phyloP scores from a whole-genome alignment of 1,140 invertebrate genomes.

The Melipona quadrifasciata region DNA sequence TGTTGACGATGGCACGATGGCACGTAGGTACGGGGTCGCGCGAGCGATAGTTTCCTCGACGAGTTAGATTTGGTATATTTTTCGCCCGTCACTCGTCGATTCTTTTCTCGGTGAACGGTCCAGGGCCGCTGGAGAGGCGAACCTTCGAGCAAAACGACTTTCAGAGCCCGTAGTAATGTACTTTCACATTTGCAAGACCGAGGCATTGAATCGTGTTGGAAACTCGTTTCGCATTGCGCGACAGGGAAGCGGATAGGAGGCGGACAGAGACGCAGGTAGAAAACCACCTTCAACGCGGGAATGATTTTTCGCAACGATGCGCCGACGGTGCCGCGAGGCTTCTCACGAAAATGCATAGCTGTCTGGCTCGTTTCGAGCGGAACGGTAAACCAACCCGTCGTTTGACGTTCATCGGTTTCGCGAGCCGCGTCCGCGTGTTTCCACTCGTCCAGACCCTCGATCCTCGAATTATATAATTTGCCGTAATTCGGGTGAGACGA shows the following conservation, averaged over 20 bases:
- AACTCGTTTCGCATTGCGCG: constrained; percentile 58
- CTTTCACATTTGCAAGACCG: constrained; percentile 69
- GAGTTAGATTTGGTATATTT: constrained; percentile 12
- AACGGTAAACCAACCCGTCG: background rate
- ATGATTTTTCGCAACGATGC: constrained; percentile 43
- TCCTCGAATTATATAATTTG: background rate
- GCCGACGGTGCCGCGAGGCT: constrained; percentile 1
- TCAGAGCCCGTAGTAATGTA: constrained; percentile 66
- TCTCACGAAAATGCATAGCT: constrained; percentile 41
- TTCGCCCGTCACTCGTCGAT: constrained; percentile 38
- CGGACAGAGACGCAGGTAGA: background rate
- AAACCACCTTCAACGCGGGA: constrained; percentile 16
- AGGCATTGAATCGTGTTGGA: constrained; percentile 65
- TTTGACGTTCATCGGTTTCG: constrained; percentile 13
- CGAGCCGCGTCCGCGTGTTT: background rate
- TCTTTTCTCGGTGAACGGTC: constrained; percentile 61
- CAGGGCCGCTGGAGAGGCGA: constrained; percentile 64
- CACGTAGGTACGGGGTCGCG: no score
- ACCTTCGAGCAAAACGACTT: constrained; percentile 68
- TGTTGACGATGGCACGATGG: no score
- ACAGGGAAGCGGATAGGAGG: constrained; percentile 8
- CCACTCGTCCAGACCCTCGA: background rate
- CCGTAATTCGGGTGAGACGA: background rate
- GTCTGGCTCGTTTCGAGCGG: background rate
- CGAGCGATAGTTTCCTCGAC: background rate